Base-by-base conservation (phyloP, 1,140 invertebrate genomes). In the Melipona quadrifasciata region DNA sequence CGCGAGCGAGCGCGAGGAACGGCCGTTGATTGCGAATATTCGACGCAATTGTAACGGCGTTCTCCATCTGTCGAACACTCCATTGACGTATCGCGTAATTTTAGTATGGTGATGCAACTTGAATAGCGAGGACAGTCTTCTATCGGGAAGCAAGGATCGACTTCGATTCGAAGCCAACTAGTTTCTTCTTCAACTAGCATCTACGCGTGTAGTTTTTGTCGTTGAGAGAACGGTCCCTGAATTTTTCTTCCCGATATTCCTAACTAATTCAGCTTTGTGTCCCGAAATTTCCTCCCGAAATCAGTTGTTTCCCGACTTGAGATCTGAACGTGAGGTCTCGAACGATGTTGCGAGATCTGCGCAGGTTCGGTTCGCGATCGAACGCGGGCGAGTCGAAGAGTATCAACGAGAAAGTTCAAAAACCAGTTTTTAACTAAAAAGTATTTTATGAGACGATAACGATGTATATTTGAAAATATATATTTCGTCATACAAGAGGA, bases 81-180 rank as follows among this genome's bases (percentile, higher is more conserved):
- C 34, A 51, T 84, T 70, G 34, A 82, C 75, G 64, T 76, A 78
- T 73, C 77, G 81, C 58, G 55, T 80, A 77, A 86, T 89, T 89
- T 89, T 89, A 82, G 81, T 84, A 78, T 21, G 76, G 34, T 84
- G 87, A 89, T 86, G 85, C 82, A 89, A 89, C 77, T 70, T 53
- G 65, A 79, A 77, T 10, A 72, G 77, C 65, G 73, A 68, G 58
- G 57, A 57, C 58, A 73, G n/a, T 71, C 27, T 55, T 61, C 53
- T 77, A 27, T 34, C n/a, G 64, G 4, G 21, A 31, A 24, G 8
- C 19, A 10, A 27, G 27, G 12, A 47, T 47, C 53, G 75, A 58
- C 24, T 57, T 21, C 27, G 31, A 24, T 16, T 39, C 74, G 47
- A 72, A 76, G 39, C 67, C 75, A 72, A 34, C n/a, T 2, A 19